Evolutionary conservation across 1,140 invertebrate genomes (phyloP).

Genomic region (Oreohelix idahoensis): DNA sequence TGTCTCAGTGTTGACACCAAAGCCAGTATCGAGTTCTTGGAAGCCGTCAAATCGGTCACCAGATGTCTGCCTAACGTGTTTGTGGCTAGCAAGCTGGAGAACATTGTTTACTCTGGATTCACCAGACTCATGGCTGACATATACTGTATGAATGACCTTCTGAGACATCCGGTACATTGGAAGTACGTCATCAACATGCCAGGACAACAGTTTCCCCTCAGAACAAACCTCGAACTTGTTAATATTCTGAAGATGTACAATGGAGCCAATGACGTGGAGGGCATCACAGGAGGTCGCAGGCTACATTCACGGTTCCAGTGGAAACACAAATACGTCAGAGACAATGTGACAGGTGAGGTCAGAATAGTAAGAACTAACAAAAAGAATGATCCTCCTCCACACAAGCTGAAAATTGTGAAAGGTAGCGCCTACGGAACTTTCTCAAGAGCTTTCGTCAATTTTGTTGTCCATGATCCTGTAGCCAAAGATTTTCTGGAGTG

Average conservation of each 20-base stretch:
- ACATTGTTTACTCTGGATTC: slow-evolving; percentile 36
- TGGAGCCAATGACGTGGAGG: too few species aligned
- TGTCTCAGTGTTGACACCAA: slow-evolving; percentile 68
- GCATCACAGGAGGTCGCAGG: neutral
- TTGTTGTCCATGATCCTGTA: too few species aligned
- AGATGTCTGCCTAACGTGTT: slow-evolving; percentile 63
- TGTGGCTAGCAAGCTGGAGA: slow-evolving; percentile 44
- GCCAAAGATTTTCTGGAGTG: too few species aligned
- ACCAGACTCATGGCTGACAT: slow-evolving; percentile 55
- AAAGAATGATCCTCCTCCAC: too few species aligned
- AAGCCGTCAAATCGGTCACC: slow-evolving; percentile 13
- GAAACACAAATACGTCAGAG: neutral
- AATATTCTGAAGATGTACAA: too few species aligned
- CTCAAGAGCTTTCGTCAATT: too few species aligned
- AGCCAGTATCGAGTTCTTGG: neutral
- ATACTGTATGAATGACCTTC: slow-evolving; percentile 52
- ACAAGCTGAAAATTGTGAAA: too few species aligned
- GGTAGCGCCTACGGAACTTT: too few species aligned
- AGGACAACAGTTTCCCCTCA: slow-evolving; percentile 55
- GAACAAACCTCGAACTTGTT: too few species aligned
- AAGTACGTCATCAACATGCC: slow-evolving; percentile 59
- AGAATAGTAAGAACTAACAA: too few species aligned
- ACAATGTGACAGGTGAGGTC: too few species aligned
- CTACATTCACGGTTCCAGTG: neutral
- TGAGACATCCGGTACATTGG: slow-evolving; percentile 41